These are phyloP conservation scores for Hippolais icterina DNA, from an alignment of 2,113 vertebrate species.

Conservation along the genomic window DNA sequence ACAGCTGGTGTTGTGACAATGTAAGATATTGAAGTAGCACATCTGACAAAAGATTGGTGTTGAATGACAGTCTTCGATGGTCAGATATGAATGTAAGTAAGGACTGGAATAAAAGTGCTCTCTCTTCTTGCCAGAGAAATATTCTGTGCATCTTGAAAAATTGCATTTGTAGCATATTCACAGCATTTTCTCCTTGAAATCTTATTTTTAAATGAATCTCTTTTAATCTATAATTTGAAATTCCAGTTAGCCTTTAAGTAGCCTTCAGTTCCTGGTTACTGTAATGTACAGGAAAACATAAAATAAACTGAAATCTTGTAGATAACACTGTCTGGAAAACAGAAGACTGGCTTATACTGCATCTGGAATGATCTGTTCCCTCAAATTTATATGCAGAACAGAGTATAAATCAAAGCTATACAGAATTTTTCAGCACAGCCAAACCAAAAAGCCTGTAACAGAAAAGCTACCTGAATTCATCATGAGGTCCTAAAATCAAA, in stretches of 20 bases:
- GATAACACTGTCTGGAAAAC: background rate
- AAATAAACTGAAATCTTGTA: background rate
- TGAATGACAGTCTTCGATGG: background rate
- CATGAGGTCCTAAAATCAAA: background rate
- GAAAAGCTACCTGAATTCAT: background rate
- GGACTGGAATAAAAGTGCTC: background rate
- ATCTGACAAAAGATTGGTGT: background rate
- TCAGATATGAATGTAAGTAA: background rate
- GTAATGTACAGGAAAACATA: background rate
- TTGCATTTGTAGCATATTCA: background rate
- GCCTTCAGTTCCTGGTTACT: background rate
- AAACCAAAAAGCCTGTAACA: background rate
- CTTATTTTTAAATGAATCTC: background rate
- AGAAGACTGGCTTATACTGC: background rate
- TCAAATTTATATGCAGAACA: background rate
- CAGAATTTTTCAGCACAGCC: background rate
- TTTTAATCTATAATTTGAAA: background rate
- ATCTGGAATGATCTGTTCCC: background rate
- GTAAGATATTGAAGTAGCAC: background rate
- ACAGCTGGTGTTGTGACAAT: background rate
- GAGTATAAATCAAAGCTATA: background rate
- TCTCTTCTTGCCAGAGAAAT: background rate
- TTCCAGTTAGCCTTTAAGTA: background rate
- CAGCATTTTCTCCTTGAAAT: background rate
- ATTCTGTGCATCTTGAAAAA: background rate